These are phyloP conservation scores for Lepus europaeus DNA, from an alignment of 2,113 vertebrate species.

Conservation along the genomic window DNA sequence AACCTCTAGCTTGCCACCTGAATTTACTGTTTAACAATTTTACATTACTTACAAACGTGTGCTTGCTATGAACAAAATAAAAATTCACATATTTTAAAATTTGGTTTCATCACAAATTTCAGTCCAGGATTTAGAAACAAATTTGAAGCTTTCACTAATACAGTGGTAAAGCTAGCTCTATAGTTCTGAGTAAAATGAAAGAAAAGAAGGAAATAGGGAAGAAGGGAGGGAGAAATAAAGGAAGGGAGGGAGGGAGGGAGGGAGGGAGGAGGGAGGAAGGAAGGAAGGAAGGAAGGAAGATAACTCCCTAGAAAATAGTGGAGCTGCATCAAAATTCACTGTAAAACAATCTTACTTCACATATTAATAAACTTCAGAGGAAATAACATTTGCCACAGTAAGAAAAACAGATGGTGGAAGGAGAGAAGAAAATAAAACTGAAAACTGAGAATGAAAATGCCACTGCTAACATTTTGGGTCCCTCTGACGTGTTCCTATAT, in stretches of 20 bases:
- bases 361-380: conserved; percentile 63
- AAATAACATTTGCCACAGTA: conserved; percentile 75
- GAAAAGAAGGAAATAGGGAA: not conserved
- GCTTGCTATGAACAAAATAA: not conserved
- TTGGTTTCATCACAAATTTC: not conserved
- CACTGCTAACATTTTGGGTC: conserved; percentile 77
- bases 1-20: not conserved
- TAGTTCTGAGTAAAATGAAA: not conserved
- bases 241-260: not conserved
- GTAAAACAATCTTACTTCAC: conserved; percentile 61
- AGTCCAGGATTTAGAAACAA: not conserved
- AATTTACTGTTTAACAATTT: not conserved
- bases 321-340: conserved; percentile 55
- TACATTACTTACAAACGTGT: not conserved
- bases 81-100: not conserved
- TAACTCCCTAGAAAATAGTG: conserved; percentile 43
- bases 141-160: not conserved
- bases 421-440: conserved; percentile 77
- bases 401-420: conserved; percentile 80
- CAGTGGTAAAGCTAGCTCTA: not conserved
- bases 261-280: too few species aligned
- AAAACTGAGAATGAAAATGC: conserved; percentile 82
- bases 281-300: not conserved
- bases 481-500: conserved; percentile 80
- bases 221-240: accelerated